Evolutionary conservation across 2,888 invertebrate genomes (phyloP), one percentile per base, ranked within the genome.

Genomic region (Malthinus seriepunctatus): DNA sequence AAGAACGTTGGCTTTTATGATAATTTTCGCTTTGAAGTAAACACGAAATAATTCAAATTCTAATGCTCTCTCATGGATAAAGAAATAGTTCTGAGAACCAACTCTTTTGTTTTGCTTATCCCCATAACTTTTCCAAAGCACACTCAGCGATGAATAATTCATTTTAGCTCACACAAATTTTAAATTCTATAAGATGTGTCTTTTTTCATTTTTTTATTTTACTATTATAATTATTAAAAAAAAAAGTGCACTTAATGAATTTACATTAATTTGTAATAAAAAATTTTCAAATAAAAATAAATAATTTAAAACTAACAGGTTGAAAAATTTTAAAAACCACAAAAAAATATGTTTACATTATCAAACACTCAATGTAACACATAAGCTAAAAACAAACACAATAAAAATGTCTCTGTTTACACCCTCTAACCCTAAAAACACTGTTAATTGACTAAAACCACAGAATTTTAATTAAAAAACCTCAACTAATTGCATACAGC

Each of bases 141-240:
- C 72, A 70, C 69, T 64, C 23, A 5, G 23, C 54, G 68, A 68
- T 76, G 76, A 76, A 77, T 77, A 75, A 76, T 76, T 73, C 73
- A 77, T 74, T 69, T 68, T 68, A 75, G 77, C 77, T 78, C 77
- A 77, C 71, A 77, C 76, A 76, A 78, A 78, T 77, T 75, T 75
- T 76, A 77, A 77, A 77, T 78, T 72, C 60, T 47, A 55, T 47
- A 33, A 32, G 48, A 35, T 23, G 23, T 23, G 23, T 23, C 23
- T 23, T 23, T 23, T 5, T 3, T 23, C 23, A 23, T 23, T 23
- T 3, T 23, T 23, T 39, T 49, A 49, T 38, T 59, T 52, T 57
- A 39, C 47, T 42, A 49, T 44, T 35, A 44, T 32, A 45, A 45
- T 50, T 37, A 32, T 37, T 46, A 46, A 51, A 56, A 56, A 45